Conservation (phyloP, 1,140 invertebrate genomes). For the Aphis craccivora region DNA sequence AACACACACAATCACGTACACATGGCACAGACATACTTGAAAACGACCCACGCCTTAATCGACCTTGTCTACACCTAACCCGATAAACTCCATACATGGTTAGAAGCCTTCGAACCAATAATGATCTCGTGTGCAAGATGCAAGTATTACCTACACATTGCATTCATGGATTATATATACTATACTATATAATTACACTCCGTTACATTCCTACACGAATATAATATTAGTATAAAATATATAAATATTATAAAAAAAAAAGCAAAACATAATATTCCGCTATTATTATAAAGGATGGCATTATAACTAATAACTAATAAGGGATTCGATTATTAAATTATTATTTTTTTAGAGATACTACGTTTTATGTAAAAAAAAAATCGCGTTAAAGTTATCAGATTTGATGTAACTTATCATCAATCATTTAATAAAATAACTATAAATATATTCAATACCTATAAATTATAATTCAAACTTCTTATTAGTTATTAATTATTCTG, state of each 20-base stretch:
- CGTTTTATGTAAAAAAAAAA: neutral
- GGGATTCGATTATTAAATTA: neutral
- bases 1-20: neutral
- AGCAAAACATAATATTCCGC: neutral
- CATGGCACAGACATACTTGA: neutral
- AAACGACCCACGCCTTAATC: constrained; percentile 51
- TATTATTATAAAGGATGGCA: neutral
- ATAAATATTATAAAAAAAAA: neutral
- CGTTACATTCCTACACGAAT: neutral
- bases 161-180: neutral
- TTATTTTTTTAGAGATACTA: neutral
- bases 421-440: neutral
- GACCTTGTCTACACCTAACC: constrained; percentile 51
- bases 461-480: neutral
- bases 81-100: constrained; percentile 57
- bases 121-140: constrained; percentile 41
- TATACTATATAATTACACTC: neutral
- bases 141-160: constrained; percentile 4
- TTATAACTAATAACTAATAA: too few relatives aligned
- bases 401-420: neutral
- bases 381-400: neutral
- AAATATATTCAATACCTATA: neutral
- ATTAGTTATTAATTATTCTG: neutral
- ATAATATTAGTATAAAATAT: neutral
- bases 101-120: constrained; percentile 40